Percentiles rank a stretch among this genome's conserved stretches.
These are phyloP conservation scores for Notamacropus eugenii DNA, from an alignment of 2,797 vertebrate species.

Conservation along the genomic window DNA sequence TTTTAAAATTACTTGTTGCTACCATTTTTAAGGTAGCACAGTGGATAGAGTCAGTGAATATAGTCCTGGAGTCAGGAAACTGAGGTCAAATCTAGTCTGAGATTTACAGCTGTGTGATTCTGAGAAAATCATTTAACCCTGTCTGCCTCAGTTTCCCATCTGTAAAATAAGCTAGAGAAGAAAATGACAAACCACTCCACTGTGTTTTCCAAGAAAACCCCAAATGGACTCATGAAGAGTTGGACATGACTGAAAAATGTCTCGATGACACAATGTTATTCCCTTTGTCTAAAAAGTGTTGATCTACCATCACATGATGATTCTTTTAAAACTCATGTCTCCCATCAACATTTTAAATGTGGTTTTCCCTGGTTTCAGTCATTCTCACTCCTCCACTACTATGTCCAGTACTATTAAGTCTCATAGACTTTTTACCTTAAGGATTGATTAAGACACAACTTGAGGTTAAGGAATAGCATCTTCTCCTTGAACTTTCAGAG, in stretches of 20 bases:
- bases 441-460: constrained; percentile 42
- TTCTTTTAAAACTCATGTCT: background rate
- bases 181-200: background rate
- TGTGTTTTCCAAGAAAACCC: background rate
- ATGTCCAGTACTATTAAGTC: background rate
- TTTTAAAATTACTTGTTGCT: too few species aligned
- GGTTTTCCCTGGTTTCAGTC: background rate
- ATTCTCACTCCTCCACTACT: background rate
- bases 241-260: background rate
- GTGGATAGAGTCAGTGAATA: background rate
- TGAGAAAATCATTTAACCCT: background rate
- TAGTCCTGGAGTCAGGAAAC: background rate
- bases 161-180: background rate
- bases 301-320: too few species aligned
- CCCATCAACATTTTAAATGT: background rate
- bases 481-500: background rate
- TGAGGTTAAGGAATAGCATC: constrained; percentile 25
- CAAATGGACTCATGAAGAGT: background rate
- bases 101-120: background rate
- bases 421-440: constrained; percentile 48
- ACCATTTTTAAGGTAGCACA: background rate
- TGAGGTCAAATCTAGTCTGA: background rate
- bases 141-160: background rate
- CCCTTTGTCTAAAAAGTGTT: background rate
- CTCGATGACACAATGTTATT: background rate